Evolutionary conservation across 2,888 invertebrate species (phyloP).

Genomic region (Hofmannophila pseudospretella): DNA sequence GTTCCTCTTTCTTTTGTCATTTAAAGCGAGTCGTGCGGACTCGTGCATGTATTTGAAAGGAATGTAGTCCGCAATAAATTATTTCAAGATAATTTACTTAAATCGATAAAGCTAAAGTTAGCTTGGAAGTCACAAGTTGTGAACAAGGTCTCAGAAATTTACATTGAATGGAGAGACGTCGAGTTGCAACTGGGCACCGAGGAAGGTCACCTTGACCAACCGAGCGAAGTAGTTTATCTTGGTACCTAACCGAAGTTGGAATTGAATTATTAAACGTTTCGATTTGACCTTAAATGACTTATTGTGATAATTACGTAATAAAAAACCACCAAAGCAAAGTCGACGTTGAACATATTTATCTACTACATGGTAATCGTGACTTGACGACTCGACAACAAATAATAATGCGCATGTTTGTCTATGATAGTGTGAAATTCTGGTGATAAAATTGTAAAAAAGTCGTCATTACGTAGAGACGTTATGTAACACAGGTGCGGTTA

Average conservation of each 20-base stretch:
- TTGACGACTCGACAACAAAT: too few relatives aligned
- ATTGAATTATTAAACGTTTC: slow-evolving; percentile 16
- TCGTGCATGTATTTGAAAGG: slow-evolving; percentile 28
- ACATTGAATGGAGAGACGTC: slow-evolving; percentile 67
- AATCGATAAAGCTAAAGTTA: slow-evolving; percentile 5
- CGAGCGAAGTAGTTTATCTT: slow-evolving; percentile 40
- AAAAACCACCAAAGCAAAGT: too few relatives aligned
- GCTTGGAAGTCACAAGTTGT: slow-evolving; percentile 28
- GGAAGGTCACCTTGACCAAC: slow-evolving; percentile 71
- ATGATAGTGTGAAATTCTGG: too few relatives aligned
- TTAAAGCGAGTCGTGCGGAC: slow-evolving; percentile 44
- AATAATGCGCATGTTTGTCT: too few relatives aligned
- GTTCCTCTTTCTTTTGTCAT: slow-evolving; percentile 63
- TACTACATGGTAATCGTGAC: too few relatives aligned
- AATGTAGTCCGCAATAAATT: slow-evolving; percentile 13
- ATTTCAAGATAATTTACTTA: slow-evolving; percentile 4
- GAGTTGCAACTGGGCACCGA: slow-evolving; percentile 52
- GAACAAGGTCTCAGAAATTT: slow-evolving; percentile 59
- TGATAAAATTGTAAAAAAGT: too few relatives aligned
- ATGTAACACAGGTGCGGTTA: slow-evolving; percentile 18
- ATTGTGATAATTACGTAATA: slow-evolving; percentile 11
- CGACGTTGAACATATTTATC: too few relatives aligned
- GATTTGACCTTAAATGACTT: slow-evolving; percentile 4
- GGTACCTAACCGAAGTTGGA: slow-evolving; percentile 29
- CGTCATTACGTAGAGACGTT: slow-evolving; percentile 6